Evolutionary conservation across 2,888 invertebrate species (phyloP).

Genomic region (Eupithecia abbreviata): DNA sequence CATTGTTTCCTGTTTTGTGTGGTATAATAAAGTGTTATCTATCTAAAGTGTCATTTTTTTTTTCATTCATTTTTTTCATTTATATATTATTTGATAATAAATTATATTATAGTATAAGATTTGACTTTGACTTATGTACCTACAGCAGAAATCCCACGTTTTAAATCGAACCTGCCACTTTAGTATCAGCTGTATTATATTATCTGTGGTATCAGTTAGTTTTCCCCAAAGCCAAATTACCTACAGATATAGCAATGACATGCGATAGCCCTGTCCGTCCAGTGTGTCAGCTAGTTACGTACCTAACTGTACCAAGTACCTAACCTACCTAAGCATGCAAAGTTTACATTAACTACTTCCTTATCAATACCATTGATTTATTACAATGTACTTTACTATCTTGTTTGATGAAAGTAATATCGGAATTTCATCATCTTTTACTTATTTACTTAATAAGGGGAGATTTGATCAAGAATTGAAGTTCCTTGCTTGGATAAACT

Average conservation of each 20-base stretch:
- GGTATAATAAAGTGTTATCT: no score
- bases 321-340: not conserved
- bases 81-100: no score
- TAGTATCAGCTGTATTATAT: no score
- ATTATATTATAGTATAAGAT: no score
- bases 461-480: not conserved
- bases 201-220: no score
- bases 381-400: not conserved
- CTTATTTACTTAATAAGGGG: not conserved
- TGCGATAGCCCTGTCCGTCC: not conserved
- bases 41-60: no score
- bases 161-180: no score
- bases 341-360: not conserved
- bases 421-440: constrained; percentile 57
- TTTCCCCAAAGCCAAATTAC: not conserved
- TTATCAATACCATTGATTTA: constrained; percentile 6
- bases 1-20: no score
- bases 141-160: no score
- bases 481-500: not conserved
- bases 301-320: not conserved
- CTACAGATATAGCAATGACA: not conserved
- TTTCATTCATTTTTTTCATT: no score
- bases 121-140: no score
- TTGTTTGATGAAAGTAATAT: constrained; percentile 60
- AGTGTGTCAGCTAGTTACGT: not conserved